Conservation (phyloP, 2,797 vertebrate genomes). For the Nyctalus aviator region DNA sequence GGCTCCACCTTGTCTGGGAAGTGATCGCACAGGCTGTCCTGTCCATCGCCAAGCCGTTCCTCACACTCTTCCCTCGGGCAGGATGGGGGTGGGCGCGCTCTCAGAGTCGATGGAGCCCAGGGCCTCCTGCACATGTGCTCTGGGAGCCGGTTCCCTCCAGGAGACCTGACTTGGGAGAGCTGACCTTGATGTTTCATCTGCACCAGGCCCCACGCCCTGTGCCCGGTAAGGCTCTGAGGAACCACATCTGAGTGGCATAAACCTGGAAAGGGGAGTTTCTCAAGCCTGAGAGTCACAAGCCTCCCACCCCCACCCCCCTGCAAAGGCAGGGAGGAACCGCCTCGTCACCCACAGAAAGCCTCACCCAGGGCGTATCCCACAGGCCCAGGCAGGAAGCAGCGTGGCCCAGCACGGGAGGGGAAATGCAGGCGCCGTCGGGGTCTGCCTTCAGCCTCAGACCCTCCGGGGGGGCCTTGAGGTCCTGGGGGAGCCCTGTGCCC, state of each 20-base stretch:
- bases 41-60: background rate
- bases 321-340: background rate
- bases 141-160: background rate
- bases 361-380: background rate
- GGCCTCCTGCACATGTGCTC: rapidly evolving
- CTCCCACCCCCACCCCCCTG: background rate
- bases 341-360: background rate
- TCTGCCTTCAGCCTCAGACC: background rate
- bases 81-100: too few species aligned
- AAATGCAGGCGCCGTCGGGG: background rate
- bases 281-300: background rate
- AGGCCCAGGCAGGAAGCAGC: background rate
- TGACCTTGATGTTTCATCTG: background rate
- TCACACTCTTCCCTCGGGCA: background rate
- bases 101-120: background rate
- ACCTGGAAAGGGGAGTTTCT: slow-evolving; percentile 42
- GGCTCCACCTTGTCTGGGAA: background rate
- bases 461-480: background rate
- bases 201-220: background rate
- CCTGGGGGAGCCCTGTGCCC: rapidly evolving
- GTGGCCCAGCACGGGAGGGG: too few species aligned
- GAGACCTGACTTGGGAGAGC: background rate
- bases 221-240: background rate
- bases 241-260: background rate
- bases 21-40: too few species aligned